phyloP scores from a whole-genome alignment of 1,140 invertebrate species.

The Drosophila melanica region DNA sequence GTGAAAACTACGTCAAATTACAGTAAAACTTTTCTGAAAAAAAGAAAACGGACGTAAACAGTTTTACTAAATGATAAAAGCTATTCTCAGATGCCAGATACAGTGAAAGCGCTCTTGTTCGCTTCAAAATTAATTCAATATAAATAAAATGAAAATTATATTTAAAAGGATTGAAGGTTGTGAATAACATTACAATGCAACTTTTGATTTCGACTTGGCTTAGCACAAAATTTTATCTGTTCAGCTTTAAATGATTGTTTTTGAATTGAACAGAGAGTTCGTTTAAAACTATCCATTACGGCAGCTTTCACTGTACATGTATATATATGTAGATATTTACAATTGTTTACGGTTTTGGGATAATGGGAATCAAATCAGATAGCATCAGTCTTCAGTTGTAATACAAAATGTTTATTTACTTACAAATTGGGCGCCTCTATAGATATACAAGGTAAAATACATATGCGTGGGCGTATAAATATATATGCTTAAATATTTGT shows the following conservation, averaged over 20 bases:
- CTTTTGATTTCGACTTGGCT: too few species aligned
- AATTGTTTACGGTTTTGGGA: constrained; percentile 15
- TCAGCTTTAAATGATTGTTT: too few species aligned
- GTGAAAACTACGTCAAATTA: constrained; percentile 15
- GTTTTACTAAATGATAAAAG: constrained; percentile 16
- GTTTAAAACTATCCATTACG: too few species aligned
- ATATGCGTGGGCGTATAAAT: constrained; percentile 13
- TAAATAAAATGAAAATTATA: too few species aligned
- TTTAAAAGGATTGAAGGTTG: too few species aligned
- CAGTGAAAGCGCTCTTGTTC: neutral
- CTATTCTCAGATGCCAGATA: neutral
- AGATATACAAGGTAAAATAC: constrained; percentile 22
- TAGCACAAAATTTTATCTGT: too few species aligned
- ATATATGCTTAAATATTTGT: constrained; percentile 25
- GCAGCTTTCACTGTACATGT: constrained; percentile 6
- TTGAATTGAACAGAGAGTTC: too few species aligned
- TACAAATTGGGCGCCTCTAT: constrained; percentile 52
- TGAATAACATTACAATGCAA: too few species aligned
- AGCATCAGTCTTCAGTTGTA: constrained; percentile 47
- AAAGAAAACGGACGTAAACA: constrained; percentile 21
- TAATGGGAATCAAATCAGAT: constrained; percentile 1
- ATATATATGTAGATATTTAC: constrained; percentile 36
- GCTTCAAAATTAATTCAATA: too few species aligned
- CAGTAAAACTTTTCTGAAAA: constrained; percentile 17
- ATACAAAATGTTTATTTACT: constrained; percentile 76